Conservation (phyloP, 2,797 vertebrate genomes). For the Cryptoprocta ferox region DNA sequence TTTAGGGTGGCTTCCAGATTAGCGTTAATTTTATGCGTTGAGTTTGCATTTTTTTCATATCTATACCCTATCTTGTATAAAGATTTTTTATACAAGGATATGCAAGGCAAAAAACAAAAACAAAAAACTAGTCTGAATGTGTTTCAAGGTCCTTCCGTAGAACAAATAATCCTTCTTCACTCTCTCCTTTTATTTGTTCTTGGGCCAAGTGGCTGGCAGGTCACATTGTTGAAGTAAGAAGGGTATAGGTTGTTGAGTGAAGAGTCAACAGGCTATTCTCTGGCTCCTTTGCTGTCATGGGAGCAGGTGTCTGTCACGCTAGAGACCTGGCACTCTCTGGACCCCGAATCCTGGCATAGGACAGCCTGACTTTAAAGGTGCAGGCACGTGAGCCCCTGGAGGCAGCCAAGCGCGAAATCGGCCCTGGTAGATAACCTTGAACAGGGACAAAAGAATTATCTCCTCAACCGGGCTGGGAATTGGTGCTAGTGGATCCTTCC, state of each 20-base stretch:
- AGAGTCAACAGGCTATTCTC: background rate
- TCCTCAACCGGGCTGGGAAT: background rate
- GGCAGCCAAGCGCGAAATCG: constrained; percentile 12
- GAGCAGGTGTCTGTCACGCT: accelerated
- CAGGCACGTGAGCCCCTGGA: background rate
- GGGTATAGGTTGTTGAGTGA: background rate
- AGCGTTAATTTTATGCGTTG: background rate
- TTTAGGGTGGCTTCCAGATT: background rate
- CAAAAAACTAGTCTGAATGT: background rate
- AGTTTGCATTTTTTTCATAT: background rate
- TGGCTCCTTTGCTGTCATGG: background rate
- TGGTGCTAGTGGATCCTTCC: background rate
- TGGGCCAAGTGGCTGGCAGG: background rate
- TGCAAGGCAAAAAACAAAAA: background rate
- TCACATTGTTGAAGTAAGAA: background rate
- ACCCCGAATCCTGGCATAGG: background rate
- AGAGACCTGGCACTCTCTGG: background rate
- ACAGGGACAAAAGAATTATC: background rate
- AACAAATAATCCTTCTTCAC: background rate
- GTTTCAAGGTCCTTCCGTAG: background rate
- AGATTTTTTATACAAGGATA: background rate
- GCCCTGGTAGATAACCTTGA: background rate
- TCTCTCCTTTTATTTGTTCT: background rate
- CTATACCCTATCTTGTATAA: background rate
- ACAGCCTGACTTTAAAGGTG: background rate